These are phyloP conservation scores for Maniola jurtina DNA, from an alignment of 1,140 invertebrate genomes.

Conservation along the genomic window DNA sequence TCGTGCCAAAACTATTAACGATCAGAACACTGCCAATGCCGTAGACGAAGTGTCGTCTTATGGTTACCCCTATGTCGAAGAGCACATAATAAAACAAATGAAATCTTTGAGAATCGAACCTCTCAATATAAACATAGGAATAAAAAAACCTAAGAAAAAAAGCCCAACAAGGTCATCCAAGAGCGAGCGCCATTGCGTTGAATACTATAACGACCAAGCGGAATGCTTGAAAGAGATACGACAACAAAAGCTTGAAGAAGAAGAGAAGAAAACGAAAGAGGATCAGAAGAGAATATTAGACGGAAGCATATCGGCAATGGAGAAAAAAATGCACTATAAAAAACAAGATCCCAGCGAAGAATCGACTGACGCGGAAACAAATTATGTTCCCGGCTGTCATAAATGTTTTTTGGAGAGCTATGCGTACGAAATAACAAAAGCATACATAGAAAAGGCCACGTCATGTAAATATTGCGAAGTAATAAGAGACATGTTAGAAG, in stretches of 20 bases:
- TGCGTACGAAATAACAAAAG: slow-evolving; percentile 71
- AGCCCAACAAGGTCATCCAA: slow-evolving; percentile 67
- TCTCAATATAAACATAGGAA: slow-evolving; percentile 60
- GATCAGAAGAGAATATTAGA: slow-evolving; percentile 46
- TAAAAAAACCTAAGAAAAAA: slow-evolving; percentile 54
- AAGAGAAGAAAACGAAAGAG: slow-evolving; percentile 52
- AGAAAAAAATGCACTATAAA: slow-evolving; percentile 61
- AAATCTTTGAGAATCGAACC: slow-evolving; percentile 69
- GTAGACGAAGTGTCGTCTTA: slow-evolving; percentile 52
- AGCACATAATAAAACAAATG: slow-evolving; percentile 74
- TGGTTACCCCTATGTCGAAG: slow-evolving; percentile 61
- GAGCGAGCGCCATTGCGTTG: slow-evolving; percentile 60
- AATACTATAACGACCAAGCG: slow-evolving; percentile 78
- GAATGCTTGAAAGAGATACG: slow-evolving; percentile 75
- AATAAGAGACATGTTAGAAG: slow-evolving; percentile 70
- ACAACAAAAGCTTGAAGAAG: slow-evolving; percentile 66
- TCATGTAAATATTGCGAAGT: slow-evolving; percentile 76
- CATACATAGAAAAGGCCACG: slow-evolving; percentile 67
- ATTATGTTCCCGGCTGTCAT: slow-evolving; percentile 68
- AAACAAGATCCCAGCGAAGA: slow-evolving; percentile 70
- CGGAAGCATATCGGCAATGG: slow-evolving; percentile 44
- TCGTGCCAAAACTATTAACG: slow-evolving; percentile 62
- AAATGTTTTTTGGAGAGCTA: slow-evolving; percentile 77
- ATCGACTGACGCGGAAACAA: slow-evolving; percentile 67
- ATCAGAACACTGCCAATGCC: slow-evolving; percentile 50